Conservation (phyloP, 2,113 vertebrate species). For the Trematomus loennbergii region DNA sequence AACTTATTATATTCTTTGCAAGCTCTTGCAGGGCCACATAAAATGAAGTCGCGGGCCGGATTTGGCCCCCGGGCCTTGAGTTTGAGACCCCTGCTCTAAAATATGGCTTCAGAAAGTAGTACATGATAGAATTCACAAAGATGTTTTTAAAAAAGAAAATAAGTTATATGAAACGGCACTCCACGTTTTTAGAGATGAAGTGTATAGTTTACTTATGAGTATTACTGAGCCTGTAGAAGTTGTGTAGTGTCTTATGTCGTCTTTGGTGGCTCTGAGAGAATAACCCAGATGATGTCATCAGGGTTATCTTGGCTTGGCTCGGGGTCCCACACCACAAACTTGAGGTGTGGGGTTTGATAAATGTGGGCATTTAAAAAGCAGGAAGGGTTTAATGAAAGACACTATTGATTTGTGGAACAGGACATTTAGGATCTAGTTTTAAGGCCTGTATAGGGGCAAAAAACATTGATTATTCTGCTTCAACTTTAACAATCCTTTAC, state of each 20-base stretch:
- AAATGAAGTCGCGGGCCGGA: no score
- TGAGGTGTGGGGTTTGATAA: slow-evolving; percentile 2
- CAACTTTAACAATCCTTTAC: not conserved
- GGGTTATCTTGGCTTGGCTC: slow-evolving; percentile 35
- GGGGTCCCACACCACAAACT: slow-evolving; percentile 15
- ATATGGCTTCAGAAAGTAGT: not conserved
- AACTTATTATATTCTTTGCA: no score
- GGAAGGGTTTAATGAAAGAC: slow-evolving; percentile 4
- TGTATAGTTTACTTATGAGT: not conserved
- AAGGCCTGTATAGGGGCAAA: not conserved
- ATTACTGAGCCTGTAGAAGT: not conserved
- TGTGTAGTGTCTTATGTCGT: not conserved
- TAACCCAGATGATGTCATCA: slow-evolving; percentile 9
- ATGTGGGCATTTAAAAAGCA: not conserved
- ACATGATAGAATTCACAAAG: not conserved
- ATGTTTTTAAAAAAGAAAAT: not conserved
- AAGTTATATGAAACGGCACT: not conserved
- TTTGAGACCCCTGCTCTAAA: no score
- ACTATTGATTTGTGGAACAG: not conserved
- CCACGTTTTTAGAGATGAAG: not conserved
- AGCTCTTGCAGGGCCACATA: no score
- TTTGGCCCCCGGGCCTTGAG: no score
- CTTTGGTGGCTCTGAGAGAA: not conserved
- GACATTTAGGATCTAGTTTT: not conserved
- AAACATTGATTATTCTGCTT: not conserved